phyloP scores from a whole-genome alignment of 2,888 invertebrate species.

The Cryptocheilus praepositus region DNA sequence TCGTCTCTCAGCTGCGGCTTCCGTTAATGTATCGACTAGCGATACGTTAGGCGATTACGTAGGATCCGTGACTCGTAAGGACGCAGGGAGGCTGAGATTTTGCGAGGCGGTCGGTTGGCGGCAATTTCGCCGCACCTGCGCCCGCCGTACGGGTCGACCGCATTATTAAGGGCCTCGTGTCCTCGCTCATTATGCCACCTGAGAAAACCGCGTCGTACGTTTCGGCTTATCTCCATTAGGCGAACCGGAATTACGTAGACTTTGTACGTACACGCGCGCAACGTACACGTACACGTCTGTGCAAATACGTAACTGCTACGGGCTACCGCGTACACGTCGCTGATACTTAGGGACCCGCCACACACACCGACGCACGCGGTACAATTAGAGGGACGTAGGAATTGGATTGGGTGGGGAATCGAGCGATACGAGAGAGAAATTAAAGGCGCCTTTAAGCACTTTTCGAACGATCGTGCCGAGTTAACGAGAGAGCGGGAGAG shows the following conservation, averaged over 20 bases:
- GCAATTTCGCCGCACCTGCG: conserved; percentile 56
- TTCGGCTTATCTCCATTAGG: conserved; percentile 61
- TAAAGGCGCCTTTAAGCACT: conserved; percentile 27
- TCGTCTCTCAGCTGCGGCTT: too few species aligned
- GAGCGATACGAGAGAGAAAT: conserved; percentile 29
- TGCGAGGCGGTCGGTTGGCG: conserved; percentile 31
- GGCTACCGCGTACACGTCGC: background rate
- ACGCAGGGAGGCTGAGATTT: conserved; percentile 48
- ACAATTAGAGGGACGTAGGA: background rate
- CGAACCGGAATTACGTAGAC: conserved; percentile 50
- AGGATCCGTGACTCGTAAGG: conserved; percentile 10
- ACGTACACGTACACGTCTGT: too few species aligned
- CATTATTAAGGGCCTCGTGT: conserved; percentile 55
- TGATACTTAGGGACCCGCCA: background rate
- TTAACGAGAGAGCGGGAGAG: conserved; percentile 24
- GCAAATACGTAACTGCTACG: conserved; percentile 7
- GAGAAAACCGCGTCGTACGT: conserved; percentile 59
- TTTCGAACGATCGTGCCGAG: conserved; percentile 12
- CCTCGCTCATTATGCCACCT: conserved; percentile 59
- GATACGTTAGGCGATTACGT: too few species aligned
- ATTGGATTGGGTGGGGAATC: conserved; percentile 2
- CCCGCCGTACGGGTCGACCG: conserved; percentile 34
- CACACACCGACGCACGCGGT: background rate
- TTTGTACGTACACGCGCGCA: conserved; percentile 31
- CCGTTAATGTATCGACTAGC: too few species aligned